Evolutionary conservation across 2,797 vertebrate genomes (phyloP).

Genomic region (Bufotes viridis): DNA sequence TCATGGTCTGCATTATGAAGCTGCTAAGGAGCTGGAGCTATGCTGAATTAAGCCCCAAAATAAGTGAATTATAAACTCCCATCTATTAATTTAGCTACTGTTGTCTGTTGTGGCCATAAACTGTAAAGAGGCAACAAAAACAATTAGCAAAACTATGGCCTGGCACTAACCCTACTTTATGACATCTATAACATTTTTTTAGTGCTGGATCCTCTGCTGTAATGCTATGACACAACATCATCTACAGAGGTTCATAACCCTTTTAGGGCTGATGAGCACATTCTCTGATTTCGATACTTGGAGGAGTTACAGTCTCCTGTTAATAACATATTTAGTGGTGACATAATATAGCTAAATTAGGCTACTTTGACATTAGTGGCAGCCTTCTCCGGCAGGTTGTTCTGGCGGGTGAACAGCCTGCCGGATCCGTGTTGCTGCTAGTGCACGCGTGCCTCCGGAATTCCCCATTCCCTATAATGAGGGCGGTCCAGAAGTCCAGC

Average conservation of each 20-base stretch:
- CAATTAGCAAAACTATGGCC: constrained; percentile 11
- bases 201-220: background rate
- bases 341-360: background rate
- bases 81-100: background rate
- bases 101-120: background rate
- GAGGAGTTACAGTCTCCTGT: background rate
- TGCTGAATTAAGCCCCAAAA: background rate
- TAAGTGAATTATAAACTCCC: background rate
- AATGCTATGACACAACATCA: background rate
- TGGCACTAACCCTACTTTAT: background rate
- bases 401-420: too few species aligned
- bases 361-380: too few species aligned
- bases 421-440: too few species aligned
- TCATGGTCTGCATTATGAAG: background rate
- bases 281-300: background rate
- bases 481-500: too few species aligned
- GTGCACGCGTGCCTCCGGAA: too few species aligned
- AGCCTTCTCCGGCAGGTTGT: too few species aligned
- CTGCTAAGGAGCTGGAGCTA: background rate
- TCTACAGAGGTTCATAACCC: background rate
- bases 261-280: background rate
- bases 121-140: background rate
- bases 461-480: too few species aligned
- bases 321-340: background rate
- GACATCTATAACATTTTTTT: background rate